A percentile compares a stretch with the other conserved stretches of the same genome.
Evolutionary conservation across 2,888 invertebrate species (phyloP).

Genomic region (Criorhina ranunculi): DNA sequence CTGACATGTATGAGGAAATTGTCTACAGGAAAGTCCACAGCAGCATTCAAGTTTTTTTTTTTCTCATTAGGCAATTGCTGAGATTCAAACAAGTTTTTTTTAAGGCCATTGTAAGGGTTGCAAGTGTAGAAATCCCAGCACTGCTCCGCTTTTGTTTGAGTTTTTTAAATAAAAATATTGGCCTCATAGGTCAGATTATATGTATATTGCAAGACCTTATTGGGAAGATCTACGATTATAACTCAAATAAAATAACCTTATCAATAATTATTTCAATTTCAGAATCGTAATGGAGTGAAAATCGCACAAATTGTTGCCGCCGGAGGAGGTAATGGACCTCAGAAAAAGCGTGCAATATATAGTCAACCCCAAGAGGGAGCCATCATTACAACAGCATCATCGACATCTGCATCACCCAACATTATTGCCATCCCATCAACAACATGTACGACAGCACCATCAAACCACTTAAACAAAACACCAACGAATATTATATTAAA

Average conservation of each 20-base stretch:
- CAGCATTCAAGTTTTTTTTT: too few relatives aligned
- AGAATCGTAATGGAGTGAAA: constrained; percentile 78
- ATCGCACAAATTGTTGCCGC: constrained; percentile 77
- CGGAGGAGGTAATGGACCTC: constrained; percentile 44
- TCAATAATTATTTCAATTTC: constrained; percentile 8
- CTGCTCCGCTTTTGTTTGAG: too few relatives aligned
- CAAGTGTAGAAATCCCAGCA: too few relatives aligned
- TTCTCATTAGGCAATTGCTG: too few relatives aligned
- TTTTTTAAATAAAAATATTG: too few relatives aligned
- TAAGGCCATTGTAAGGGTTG: too few relatives aligned
- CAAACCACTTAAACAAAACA: constrained; percentile 60
- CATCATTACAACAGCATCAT: constrained; percentile 82
- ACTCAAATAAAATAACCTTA: neutral
- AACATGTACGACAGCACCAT: constrained; percentile 36
- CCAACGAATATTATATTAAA: constrained; percentile 70
- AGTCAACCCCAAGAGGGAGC: constrained; percentile 81
- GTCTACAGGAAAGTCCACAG: too few relatives aligned
- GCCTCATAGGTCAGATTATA: too few relatives aligned
- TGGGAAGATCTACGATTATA: too few relatives aligned
- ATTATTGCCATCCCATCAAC: constrained; percentile 63
- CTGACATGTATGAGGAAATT: too few relatives aligned
- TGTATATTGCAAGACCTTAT: too few relatives aligned
- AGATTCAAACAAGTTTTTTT: too few relatives aligned
- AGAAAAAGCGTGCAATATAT: constrained; percentile 81
- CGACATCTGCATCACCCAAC: constrained; percentile 71